Base-by-base conservation (phyloP, 2,888 invertebrate species). In the Coenonympha glycerion region DNA sequence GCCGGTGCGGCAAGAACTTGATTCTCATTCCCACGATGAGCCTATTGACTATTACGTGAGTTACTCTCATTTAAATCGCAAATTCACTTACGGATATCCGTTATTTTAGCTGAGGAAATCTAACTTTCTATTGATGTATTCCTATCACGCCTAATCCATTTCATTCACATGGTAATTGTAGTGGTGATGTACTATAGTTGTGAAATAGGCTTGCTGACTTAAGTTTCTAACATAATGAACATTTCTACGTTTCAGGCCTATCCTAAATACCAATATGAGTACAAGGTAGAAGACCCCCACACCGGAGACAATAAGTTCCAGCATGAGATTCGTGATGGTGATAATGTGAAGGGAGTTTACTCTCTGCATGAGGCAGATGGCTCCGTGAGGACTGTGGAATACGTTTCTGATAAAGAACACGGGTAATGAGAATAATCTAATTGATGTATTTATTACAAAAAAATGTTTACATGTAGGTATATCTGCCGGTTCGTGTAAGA, bases 321-420 rank as follows among this genome's bases (percentile, higher is more conserved):
- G 61, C 81, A 87, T 49, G 90, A 90, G 69, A 71, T 79, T 57
- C 82, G 88, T 11, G 89, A 90, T 76, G 92, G 91, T 5, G 89
- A 91, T 61, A 88, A 83, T 11, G 91, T 92, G 44, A 89, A 89
- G 68, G 92, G 92, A 28, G 89, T 90, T 39, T 92, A 92, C 68
- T 86, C 88, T 40, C 72, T 90, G 30, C 88, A 88, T 49, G 90
- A 90, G 62, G 83, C 90, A 52, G 90, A 89, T 57, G 90, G 90
- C 19, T 90, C 90, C 48, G 68, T 89, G 52, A 83, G 90, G 59
- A 90, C 88, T 54, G 90, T 90, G 18, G 89, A 90, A 66, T 90
- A 90, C 65, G 88, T 79, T 51, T 89, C 90, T 26, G 90, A 90
- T 59, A 87, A 89, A 63, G 87, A 89, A 55, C 73, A 77, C 47